phyloP scores from a whole-genome alignment of 2,113 vertebrate species.

The Tursiops truncatus region DNA sequence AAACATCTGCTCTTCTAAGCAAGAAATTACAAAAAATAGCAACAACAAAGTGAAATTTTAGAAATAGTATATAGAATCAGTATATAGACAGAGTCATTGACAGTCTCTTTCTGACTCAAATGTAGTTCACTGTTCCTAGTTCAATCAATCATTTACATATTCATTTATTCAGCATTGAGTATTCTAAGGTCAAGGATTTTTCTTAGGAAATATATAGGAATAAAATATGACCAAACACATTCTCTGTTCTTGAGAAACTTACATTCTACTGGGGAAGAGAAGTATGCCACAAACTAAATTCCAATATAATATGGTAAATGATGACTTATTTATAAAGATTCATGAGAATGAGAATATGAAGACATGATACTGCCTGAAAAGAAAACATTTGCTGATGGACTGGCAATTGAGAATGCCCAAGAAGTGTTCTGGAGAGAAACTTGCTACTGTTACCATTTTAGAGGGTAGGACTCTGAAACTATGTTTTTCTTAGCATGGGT shows the following conservation, averaged over 20 bases:
- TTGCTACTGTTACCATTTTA: background rate
- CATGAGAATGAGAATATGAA: background rate
- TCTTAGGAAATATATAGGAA: background rate
- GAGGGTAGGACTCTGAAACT: background rate
- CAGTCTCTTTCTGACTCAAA: background rate
- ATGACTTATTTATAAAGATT: background rate
- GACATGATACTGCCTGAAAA: background rate
- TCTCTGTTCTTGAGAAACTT: background rate
- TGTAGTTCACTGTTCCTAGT: background rate
- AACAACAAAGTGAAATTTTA: background rate
- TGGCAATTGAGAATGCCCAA: background rate
- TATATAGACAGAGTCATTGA: background rate
- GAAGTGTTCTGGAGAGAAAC: background rate
- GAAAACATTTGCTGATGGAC: background rate
- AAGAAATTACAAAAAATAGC: background rate
- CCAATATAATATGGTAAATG: background rate
- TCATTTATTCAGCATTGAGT: background rate
- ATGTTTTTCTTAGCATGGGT: background rate
- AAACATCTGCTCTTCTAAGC: background rate
- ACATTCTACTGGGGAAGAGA: background rate
- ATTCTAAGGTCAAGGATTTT: background rate
- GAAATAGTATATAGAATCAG: background rate
- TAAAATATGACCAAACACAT: background rate
- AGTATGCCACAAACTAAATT: background rate
- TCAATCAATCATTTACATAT: background rate